A percentile compares a stretch with the other conserved stretches of the same genome.
These are phyloP conservation scores for Phylloscopus collybita DNA, from an alignment of 2,797 vertebrate genomes.

Conservation along the genomic window DNA sequence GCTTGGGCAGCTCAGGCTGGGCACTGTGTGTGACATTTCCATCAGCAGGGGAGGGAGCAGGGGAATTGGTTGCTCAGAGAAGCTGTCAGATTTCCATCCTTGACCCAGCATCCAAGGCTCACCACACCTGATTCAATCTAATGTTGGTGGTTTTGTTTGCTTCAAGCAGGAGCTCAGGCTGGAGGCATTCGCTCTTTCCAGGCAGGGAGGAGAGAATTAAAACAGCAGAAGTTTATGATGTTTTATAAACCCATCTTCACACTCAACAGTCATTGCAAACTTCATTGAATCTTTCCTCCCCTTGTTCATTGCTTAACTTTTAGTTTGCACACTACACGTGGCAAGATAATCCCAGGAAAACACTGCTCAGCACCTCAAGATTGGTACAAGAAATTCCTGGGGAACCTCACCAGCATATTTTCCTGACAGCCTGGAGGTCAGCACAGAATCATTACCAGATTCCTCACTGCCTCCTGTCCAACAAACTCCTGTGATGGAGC, in stretches of 20 bases:
- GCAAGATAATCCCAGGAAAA: neutral
- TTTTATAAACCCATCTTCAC: neutral
- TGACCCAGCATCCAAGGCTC: neutral
- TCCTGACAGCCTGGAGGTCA: neutral
- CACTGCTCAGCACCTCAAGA: fast-evolving
- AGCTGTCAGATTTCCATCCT: neutral
- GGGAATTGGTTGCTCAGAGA: neutral
- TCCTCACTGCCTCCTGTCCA: neutral
- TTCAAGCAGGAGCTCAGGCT: neutral
- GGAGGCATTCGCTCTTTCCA: neutral
- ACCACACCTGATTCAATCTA: neutral
- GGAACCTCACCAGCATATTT: neutral
- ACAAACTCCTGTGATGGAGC: neutral
- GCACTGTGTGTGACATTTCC: neutral
- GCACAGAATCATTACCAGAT: neutral
- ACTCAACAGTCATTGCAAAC: neutral
- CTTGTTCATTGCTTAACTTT: neutral
- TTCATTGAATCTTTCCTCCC: neutral
- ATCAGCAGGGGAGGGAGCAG: neutral
- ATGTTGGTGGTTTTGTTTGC: neutral
- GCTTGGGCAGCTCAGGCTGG: neutral
- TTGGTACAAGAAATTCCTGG: neutral
- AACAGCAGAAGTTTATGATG: neutral
- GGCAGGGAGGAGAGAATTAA: neutral
- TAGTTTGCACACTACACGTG: neutral